A percentile compares a stretch with the other conserved stretches of the same genome.
These are phyloP conservation scores for Myotis planiceps DNA, from an alignment of 2,797 vertebrate genomes.

Conservation along the genomic window DNA sequence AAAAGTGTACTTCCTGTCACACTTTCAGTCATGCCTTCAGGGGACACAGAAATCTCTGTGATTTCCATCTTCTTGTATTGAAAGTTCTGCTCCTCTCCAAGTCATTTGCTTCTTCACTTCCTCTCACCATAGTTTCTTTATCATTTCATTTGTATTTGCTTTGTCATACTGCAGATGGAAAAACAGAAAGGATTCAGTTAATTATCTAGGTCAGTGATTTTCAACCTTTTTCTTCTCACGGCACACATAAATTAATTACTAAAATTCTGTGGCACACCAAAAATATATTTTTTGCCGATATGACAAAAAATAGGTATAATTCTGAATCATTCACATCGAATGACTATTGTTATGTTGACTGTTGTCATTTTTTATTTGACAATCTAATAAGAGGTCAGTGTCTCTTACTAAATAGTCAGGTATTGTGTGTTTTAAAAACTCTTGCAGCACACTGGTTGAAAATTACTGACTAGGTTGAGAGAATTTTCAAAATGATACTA, in stretches of 20 bases:
- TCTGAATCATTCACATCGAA: neutral
- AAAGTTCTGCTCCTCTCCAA: neutral
- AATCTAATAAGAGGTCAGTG: neutral
- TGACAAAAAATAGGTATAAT: neutral
- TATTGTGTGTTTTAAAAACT: neutral
- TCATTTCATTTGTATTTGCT: neutral
- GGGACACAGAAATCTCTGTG: neutral
- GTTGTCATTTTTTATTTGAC: neutral
- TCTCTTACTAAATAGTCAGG: neutral
- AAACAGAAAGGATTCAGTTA: conserved; percentile 13
- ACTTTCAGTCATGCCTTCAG: neutral
- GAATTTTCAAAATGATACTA: neutral
- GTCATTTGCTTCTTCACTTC: neutral
- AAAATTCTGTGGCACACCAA: neutral
- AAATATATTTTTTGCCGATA: neutral
- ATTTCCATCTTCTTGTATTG: neutral
- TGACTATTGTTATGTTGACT: neutral
- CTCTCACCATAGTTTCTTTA: neutral
- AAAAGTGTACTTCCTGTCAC: neutral
- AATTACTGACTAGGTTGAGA: neutral
- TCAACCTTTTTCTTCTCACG: neutral
- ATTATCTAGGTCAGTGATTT: neutral
- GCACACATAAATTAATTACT: neutral
- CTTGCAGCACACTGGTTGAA: neutral
- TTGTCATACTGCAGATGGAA: neutral